Base-by-base conservation (phyloP, 2,888 invertebrate species). In the Mythimna impura region DNA sequence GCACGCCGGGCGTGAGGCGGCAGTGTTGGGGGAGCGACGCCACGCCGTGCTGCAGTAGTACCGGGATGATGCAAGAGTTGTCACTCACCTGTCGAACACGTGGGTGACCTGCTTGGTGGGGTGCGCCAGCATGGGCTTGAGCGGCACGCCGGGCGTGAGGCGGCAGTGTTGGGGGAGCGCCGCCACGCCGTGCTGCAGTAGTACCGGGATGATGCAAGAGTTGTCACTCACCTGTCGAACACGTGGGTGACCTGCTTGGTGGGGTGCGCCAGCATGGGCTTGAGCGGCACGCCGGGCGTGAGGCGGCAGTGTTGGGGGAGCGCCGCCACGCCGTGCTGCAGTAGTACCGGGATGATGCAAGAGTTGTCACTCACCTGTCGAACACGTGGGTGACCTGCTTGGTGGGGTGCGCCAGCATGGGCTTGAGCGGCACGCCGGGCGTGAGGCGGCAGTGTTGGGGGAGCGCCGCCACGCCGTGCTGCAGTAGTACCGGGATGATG, bases 371-470 rank as follows among this genome's bases (percentile, higher is more conserved):
- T 34, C 22, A 73, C 97, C 0, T 67, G 75, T 81, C 81, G 74
- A 85, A 85, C 10, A 99, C 98, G 92, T 99, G 99, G 80, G 97
- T 97, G 2, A 99, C 98, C 5, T 99, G 99, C 92, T 98, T 98
- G 0, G 99, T 99, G 5, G 99, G 99, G 91, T 99, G 99, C 0
- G 99, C 99, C 89, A 99, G 96, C 99, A 99, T 99, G 0, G 99
- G 99, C 92, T 99, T 99, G 81, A 99, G 96, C 17, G 99, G 99
- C 84, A 99, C 97, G 66, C 99, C 99, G 17, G 99, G 99, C 34
- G 98, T 97, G 72, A 99, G 97, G 88, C 98, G 98, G 93, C 99
- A 99, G 89, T 97, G 97, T 52, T 97, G 95, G 0, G 98, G 98
- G 71, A 99, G 96, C 52, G 97, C 97, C 12, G 96, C 93, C 9